These are phyloP conservation scores for Sinelater perroti DNA, from an alignment of 2,888 invertebrate species.

Conservation along the genomic window DNA sequence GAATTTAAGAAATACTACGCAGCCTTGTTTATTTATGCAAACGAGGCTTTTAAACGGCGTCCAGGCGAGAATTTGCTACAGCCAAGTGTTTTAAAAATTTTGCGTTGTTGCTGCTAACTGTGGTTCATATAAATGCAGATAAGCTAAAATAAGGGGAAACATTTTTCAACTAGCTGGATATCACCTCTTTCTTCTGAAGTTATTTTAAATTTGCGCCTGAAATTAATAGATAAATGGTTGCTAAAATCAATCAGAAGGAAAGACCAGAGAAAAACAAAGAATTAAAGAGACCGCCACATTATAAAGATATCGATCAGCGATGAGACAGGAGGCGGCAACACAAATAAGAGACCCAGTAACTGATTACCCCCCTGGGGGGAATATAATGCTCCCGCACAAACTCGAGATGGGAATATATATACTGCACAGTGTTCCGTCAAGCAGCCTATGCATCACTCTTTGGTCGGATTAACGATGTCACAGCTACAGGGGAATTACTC, in stretches of 20 bases:
- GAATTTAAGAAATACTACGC: no score
- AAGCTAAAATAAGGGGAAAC: no score
- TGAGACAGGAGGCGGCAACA: constrained; percentile 33
- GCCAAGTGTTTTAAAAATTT: no score
- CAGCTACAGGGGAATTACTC: constrained; percentile 20
- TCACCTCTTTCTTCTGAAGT: no score
- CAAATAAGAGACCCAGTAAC: constrained; percentile 30
- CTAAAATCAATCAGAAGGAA: constrained; percentile 9
- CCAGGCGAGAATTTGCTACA: no score
- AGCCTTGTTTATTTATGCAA: no score
- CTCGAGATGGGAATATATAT: constrained; percentile 22
- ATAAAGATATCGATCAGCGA: constrained; percentile 39
- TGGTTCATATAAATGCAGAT: no score
- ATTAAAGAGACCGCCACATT: constrained; percentile 30
- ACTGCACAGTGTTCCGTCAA: constrained; percentile 24
- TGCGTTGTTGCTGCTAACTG: no score
- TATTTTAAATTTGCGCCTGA: constrained; percentile 3
- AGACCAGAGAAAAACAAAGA: constrained; percentile 4
- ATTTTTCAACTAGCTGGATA: no score
- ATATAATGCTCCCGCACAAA: constrained; percentile 14
- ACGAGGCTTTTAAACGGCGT: no score
- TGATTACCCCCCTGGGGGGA: constrained; percentile 35
- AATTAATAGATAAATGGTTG: constrained; percentile 4
- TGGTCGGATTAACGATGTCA: constrained; percentile 19
- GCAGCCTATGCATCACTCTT: constrained; percentile 27